phyloP scores from a whole-genome alignment of 1,140 invertebrate species.

The Penaeus vannamei region DNA sequence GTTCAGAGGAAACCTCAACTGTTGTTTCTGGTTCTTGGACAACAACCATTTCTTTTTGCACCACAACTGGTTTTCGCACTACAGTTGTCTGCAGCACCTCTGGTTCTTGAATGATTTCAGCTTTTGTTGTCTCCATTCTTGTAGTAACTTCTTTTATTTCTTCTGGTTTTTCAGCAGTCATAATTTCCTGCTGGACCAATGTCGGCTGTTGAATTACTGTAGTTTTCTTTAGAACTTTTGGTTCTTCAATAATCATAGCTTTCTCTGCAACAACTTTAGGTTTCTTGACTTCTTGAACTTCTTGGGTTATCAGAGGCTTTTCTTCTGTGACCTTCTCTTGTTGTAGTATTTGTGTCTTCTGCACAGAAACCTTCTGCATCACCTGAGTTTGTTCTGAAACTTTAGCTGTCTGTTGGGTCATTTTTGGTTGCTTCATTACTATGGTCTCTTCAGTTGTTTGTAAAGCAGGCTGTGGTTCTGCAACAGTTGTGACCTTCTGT shows the following conservation, averaged over 20 bases:
- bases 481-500: no score
- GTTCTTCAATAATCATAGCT: slow-evolving; percentile 7
- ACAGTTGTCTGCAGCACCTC: slow-evolving; percentile 34
- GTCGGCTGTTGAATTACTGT: background rate
- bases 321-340: slow-evolving; percentile 32
- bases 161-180: slow-evolving; percentile 6
- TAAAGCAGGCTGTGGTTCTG: slow-evolving; percentile 10
- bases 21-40: slow-evolving; percentile 35
- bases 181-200: background rate
- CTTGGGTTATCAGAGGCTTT: slow-evolving; percentile 35
- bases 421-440: slow-evolving; percentile 38
- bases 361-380: slow-evolving; percentile 18
- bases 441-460: slow-evolving; percentile 9
- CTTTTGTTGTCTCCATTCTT: slow-evolving; percentile 13
- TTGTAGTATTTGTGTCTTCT: slow-evolving; percentile 37
- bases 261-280: slow-evolving; percentile 5
- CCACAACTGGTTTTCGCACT: slow-evolving; percentile 41
- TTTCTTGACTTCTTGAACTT: slow-evolving; percentile 19
- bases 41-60: slow-evolving; percentile 36
- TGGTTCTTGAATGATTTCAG: slow-evolving; percentile 47
- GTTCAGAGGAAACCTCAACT: slow-evolving; percentile 21
- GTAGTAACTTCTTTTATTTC: background rate
- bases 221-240: background rate
- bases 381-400: slow-evolving; percentile 29
- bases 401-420: slow-evolving; percentile 13